Evolutionary conservation across 2,113 vertebrate species (phyloP), one percentile per base, ranked within the genome.

Genomic region (Lepisosteus osseus): DNA sequence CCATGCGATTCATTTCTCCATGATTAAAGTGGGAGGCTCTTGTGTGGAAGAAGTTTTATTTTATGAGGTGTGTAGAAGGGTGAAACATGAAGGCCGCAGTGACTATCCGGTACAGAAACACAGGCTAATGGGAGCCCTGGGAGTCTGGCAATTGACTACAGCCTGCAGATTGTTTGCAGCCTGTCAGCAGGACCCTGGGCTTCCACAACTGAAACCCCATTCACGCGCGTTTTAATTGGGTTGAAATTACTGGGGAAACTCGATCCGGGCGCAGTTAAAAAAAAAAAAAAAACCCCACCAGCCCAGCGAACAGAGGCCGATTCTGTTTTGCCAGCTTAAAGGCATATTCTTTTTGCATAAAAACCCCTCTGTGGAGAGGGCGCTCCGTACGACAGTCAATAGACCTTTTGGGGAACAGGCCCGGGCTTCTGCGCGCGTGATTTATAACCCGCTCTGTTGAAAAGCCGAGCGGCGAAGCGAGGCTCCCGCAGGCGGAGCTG

Each of bases 231-330:
- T 29, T 65, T 65, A 65, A 65, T 65, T 65, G 62, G 4, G 12
- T 29, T 41, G 62, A 65, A 65, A 65, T 65, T 65, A 65, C 62
- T 65, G 4, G n/a, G 29, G 17, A 65, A 65, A 65, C 62, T 65
- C 41, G 62, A 65, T 65, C 29, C 41, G 17, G n/a, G 62, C 29
- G 9, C 17, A 65, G 15, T 65, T 65, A 4, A 65, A 29, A 29
- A 29, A 29, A 29, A 29, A 29, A 29, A 29, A 29, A 29, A 2
- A 43, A 64, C 62, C 17, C n/a, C 13, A 65, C 29, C 41, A 65
- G 29, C 41, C 29, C 29, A 11, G 0, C 41, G 62, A 65, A 65
- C 62, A 65, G 62, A 65, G 62, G 4, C 62, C 4, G 41, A 65
- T 65, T 43, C 62, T 65, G 8, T 65, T 65, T 65, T 41, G 5